A percentile compares a stretch with the other conserved stretches of the same genome.
Evolutionary conservation across 1,140 invertebrate species (phyloP).

Genomic region (Drosophila nigrodunni): DNA sequence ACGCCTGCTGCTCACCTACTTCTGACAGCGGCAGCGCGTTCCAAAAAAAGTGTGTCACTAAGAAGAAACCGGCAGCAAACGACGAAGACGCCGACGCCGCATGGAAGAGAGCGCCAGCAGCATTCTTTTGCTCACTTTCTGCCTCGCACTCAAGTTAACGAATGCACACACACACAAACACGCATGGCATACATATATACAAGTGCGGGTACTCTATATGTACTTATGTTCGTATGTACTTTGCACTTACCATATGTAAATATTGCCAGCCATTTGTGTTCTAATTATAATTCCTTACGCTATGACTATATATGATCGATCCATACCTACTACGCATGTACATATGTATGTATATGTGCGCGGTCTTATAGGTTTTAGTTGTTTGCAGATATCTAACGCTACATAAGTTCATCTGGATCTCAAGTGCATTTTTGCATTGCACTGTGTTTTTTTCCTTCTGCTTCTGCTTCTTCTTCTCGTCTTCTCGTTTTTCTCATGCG

Average conservation of each 20-base stretch:
- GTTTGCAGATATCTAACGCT: constrained; percentile 58
- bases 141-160: constrained; percentile 33
- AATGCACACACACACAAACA: background rate
- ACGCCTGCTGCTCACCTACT: constrained; percentile 14
- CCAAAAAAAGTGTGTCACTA: constrained; percentile 69
- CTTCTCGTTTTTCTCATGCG: constrained; percentile 56
- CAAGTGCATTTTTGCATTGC: constrained; percentile 66
- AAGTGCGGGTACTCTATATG: background rate
- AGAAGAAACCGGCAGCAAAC: constrained; percentile 51
- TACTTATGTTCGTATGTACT: constrained; percentile 5
- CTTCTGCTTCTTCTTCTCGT: too few species aligned
- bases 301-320: background rate
- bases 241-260: constrained; percentile 9
- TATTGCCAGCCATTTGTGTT: constrained; percentile 20
- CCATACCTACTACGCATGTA: background rate
- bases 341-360: background rate
- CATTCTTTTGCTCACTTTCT: constrained; percentile 68
- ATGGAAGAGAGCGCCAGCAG: constrained; percentile 57
- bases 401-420: constrained; percentile 80
- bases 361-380: constrained; percentile 36
- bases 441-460: constrained; percentile 33
- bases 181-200: background rate
- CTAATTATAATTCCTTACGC: constrained; percentile 26
- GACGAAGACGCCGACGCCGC: constrained; percentile 1
- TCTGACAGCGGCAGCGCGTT: constrained; percentile 22